Conservation (phyloP, 2,797 vertebrate species). For the Liparis tanakae region DNA sequence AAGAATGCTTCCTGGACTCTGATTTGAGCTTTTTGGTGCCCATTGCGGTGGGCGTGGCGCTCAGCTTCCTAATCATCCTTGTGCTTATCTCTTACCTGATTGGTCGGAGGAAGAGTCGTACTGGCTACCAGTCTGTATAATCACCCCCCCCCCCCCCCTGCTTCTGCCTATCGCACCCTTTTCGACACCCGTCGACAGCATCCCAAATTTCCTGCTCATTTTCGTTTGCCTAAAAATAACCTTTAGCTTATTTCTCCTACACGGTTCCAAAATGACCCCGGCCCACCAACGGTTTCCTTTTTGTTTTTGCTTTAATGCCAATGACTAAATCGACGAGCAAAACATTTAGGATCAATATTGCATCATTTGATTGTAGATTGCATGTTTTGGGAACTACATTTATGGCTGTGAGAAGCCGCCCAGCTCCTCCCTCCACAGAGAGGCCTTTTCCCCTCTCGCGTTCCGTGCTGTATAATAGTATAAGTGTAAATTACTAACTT, state of each 20-base stretch:
- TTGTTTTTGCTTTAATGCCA: slow-evolving; percentile 59
- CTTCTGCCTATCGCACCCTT: slow-evolving; percentile 37
- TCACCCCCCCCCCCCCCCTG: slow-evolving; percentile 45
- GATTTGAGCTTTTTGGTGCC: slow-evolving; percentile 99
- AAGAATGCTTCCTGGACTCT: slow-evolving; percentile 97
- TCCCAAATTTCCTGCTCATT: slow-evolving; percentile 35
- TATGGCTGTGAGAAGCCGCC: slow-evolving; percentile 52
- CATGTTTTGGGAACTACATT: slow-evolving; percentile 70
- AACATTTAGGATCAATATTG: slow-evolving; percentile 62
- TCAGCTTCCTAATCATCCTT: slow-evolving; percentile 97
- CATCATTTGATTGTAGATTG: slow-evolving; percentile 70
- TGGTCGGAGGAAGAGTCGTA: slow-evolving; percentile 95
- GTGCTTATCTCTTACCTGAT: slow-evolving; percentile 96
- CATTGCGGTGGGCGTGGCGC: slow-evolving; percentile 92
- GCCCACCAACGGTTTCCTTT: slow-evolving; percentile 30
- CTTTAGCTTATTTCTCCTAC: slow-evolving; percentile 44
- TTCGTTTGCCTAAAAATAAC: slow-evolving; percentile 36
- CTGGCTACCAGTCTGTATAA: slow-evolving; percentile 97
- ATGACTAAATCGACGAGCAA: slow-evolving; percentile 63
- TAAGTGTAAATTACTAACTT: slow-evolving; percentile 76
- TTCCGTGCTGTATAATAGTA: slow-evolving; percentile 71
- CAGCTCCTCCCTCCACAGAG: slow-evolving; percentile 42
- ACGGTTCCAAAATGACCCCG: slow-evolving; percentile 27
- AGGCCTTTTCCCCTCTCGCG: slow-evolving; percentile 55
- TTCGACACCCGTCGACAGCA: slow-evolving; percentile 32